These are phyloP conservation scores for Orthosia gothica DNA, from an alignment of 2,888 invertebrate genomes.

Conservation along the genomic window DNA sequence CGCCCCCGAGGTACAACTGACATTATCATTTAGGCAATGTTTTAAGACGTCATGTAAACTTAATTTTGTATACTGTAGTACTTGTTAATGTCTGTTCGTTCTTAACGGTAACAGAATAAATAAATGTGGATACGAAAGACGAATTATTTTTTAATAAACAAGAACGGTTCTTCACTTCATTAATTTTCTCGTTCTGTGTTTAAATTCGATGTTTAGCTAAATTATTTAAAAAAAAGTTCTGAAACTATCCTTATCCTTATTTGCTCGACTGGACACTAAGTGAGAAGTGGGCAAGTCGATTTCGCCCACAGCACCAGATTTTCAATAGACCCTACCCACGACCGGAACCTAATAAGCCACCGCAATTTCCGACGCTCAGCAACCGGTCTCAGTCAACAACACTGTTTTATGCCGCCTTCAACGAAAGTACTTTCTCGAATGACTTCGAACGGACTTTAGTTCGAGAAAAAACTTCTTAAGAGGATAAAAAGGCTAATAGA, in stretches of 20 bases:
- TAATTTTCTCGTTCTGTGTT: background rate
- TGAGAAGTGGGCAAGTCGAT: conserved; percentile 74
- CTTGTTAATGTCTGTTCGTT: conserved; percentile 7
- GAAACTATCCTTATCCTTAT: no score
- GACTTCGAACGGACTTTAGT: conserved; percentile 61
- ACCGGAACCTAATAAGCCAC: conserved; percentile 87
- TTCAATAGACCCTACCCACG: conserved; percentile 80
- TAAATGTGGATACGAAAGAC: conserved; percentile 3
- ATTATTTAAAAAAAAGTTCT: conserved; percentile 9
- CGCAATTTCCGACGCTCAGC: conserved; percentile 87
- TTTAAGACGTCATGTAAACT: conserved; percentile 28
- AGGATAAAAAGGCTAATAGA: conserved; percentile 52
- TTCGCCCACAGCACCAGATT: conserved; percentile 75
- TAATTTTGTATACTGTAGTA: conserved; percentile 16
- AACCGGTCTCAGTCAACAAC: conserved; percentile 82
- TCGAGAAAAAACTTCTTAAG: conserved; percentile 53
- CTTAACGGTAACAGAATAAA: conserved; percentile 2
- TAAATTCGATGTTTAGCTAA: conserved; percentile 16
- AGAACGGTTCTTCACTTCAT: background rate
- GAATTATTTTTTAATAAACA: conserved; percentile 11
- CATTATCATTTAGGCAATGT: conserved; percentile 44
- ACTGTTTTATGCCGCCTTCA: conserved; percentile 78
- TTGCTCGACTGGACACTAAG: conserved; percentile 64
- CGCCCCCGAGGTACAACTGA: conserved; percentile 25
- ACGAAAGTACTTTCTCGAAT: conserved; percentile 78